Evolutionary conservation across 2,113 vertebrate species (phyloP).

Genomic region (Carassius gibelio): DNA sequence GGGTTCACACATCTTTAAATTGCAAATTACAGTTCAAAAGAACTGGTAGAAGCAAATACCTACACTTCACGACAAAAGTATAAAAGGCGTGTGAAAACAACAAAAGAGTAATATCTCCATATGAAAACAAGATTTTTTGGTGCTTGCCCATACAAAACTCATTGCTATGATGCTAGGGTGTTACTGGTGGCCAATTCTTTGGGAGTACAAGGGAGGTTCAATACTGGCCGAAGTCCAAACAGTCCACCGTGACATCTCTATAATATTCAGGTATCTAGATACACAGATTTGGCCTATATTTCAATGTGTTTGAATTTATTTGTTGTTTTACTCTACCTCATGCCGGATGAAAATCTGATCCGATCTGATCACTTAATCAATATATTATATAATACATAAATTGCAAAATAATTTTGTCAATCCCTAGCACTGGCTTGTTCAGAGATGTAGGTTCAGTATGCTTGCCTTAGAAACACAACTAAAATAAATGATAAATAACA

Average conservation of each 20-base stretch:
- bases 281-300: too few species aligned
- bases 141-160: background rate
- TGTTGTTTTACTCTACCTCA: too few species aligned
- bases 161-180: background rate
- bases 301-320: background rate
- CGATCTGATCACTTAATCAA: background rate
- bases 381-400: background rate
- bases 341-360: too few species aligned
- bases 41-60: background rate
- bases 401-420: background rate
- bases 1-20: slow-evolving; percentile 48
- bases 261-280: background rate
- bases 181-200: background rate
- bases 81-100: background rate
- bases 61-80: background rate
- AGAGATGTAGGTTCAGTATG: background rate
- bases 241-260: background rate
- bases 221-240: background rate
- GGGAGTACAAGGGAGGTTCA: background rate
- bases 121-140: background rate
- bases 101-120: slow-evolving; percentile 20
- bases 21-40: slow-evolving; percentile 48
- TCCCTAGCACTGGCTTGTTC: background rate
- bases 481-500: too few species aligned
- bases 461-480: background rate